Evolutionary conservation across 2,888 invertebrate species (phyloP).

Genomic region (Hipparchia sbordonii): DNA sequence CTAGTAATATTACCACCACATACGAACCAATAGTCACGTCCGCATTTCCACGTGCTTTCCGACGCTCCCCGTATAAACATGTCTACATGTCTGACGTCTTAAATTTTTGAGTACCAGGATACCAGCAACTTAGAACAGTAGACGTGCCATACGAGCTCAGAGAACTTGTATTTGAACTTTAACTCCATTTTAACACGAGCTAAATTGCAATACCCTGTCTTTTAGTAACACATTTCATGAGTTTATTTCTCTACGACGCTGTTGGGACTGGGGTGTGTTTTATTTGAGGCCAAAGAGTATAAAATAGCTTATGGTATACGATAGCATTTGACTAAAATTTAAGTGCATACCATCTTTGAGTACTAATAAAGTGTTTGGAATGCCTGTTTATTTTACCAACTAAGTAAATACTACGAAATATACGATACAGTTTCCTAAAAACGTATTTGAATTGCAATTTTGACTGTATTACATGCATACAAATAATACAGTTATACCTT

Average conservation of each 20-base stretch:
- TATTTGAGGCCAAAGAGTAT: neutral
- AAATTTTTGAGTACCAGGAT: constrained; percentile 32
- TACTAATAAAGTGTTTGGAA: constrained; percentile 4
- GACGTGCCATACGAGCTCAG: neutral
- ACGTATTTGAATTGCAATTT: neutral
- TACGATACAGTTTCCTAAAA: neutral
- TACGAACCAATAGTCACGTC: neutral
- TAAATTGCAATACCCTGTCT: neutral
- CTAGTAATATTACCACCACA: neutral
- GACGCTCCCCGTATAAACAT: constrained; percentile 16
- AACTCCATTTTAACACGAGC: neutral
- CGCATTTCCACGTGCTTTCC: constrained; percentile 8
- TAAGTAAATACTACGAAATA: neutral
- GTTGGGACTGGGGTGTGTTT: constrained; percentile 8
- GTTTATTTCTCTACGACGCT: constrained; percentile 7
- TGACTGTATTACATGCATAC: neutral
- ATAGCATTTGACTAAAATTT: constrained; percentile 4
- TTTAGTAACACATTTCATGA: neutral
- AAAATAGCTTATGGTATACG: constrained; percentile 2
- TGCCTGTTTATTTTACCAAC: neutral
- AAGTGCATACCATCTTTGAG: constrained; percentile 5
- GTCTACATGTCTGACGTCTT: constrained; percentile 16
- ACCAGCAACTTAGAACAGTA: constrained; percentile 25
- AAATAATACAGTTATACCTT: neutral
- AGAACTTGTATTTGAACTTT: constrained; percentile 1